phyloP scores from a whole-genome alignment of 2,113 vertebrate genomes.

The Ahaetulla prasina region DNA sequence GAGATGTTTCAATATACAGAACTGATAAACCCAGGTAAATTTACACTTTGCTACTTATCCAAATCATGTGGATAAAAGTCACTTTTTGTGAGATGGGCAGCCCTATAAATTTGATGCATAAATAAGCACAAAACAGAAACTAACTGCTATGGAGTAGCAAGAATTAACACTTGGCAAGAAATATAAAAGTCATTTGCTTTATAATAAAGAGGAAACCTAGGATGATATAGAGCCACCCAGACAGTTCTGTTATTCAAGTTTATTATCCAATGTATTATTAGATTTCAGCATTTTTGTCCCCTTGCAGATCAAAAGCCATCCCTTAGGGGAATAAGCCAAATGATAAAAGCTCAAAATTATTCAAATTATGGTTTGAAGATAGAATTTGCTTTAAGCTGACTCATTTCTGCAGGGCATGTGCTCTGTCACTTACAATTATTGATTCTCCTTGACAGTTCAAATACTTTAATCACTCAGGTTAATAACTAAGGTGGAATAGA shows the following conservation, averaged over 20 bases:
- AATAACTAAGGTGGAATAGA: not conserved
- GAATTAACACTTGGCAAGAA: not conserved
- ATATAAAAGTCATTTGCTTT: not conserved
- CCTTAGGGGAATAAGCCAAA: not conserved
- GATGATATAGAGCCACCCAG: not conserved
- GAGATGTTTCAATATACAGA: not conserved
- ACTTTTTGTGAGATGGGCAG: not conserved
- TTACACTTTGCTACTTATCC: not conserved
- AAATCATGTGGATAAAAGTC: not conserved
- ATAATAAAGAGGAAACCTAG: not conserved
- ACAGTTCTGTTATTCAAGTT: not conserved
- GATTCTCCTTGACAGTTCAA: not conserved
- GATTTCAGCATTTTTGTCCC: not conserved
- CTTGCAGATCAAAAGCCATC: not conserved
- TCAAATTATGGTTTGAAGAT: not conserved
- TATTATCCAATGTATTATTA: not conserved
- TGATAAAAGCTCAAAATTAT: not conserved
- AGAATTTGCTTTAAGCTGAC: not conserved
- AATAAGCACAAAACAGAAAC: not conserved
- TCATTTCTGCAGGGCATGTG: slow-evolving; percentile 1
- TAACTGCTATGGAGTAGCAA: not conserved
- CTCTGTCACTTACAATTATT: not conserved
- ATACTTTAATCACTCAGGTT: not conserved
- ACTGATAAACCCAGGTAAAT: not conserved
- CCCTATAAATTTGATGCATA: not conserved